phyloP scores from a whole-genome alignment of 2,888 invertebrate species.

The Lycophotia porphyrea region DNA sequence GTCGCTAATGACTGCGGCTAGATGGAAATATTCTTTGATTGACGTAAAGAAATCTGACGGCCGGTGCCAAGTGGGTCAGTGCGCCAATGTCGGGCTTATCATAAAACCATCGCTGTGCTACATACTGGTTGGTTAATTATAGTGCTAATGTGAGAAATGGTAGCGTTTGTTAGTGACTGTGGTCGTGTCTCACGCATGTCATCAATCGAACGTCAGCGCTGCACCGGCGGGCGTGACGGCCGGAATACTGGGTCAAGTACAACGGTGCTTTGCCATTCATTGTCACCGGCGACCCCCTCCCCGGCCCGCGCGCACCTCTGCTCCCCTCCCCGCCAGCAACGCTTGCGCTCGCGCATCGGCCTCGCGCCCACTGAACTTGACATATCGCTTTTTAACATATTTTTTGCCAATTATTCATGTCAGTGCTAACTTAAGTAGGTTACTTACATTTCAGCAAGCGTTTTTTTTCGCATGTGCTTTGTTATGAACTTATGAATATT shows the following conservation, averaged over 20 bases:
- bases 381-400: slow-evolving; percentile 84
- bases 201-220: slow-evolving; percentile 79
- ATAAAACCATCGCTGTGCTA: slow-evolving; percentile 76
- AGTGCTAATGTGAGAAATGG: slow-evolving; percentile 74
- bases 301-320: slow-evolving; percentile 65
- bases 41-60: slow-evolving; percentile 80
- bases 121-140: slow-evolving; percentile 74
- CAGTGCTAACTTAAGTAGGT: slow-evolving; percentile 71
- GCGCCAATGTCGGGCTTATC: slow-evolving; percentile 86
- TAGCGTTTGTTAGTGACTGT: slow-evolving; percentile 65
- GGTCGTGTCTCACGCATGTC: slow-evolving; percentile 78
- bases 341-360: slow-evolving; percentile 80
- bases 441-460: slow-evolving; percentile 55
- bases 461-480: slow-evolving; percentile 56
- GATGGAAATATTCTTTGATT: slow-evolving; percentile 81
- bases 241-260: slow-evolving; percentile 89
- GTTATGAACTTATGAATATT: slow-evolving; percentile 48
- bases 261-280: slow-evolving; percentile 90
- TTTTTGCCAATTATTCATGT: slow-evolving; percentile 81
- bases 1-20: slow-evolving; percentile 68
- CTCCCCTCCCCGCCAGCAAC: slow-evolving; percentile 47
- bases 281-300: slow-evolving; percentile 76
- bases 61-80: slow-evolving; percentile 86
- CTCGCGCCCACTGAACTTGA: slow-evolving; percentile 88
- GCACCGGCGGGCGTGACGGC: slow-evolving; percentile 80